A percentile compares a stretch with the other conserved stretches of the same genome.
phyloP scores from a whole-genome alignment of 1,140 invertebrate genomes.

The Eufriesea mexicana region DNA sequence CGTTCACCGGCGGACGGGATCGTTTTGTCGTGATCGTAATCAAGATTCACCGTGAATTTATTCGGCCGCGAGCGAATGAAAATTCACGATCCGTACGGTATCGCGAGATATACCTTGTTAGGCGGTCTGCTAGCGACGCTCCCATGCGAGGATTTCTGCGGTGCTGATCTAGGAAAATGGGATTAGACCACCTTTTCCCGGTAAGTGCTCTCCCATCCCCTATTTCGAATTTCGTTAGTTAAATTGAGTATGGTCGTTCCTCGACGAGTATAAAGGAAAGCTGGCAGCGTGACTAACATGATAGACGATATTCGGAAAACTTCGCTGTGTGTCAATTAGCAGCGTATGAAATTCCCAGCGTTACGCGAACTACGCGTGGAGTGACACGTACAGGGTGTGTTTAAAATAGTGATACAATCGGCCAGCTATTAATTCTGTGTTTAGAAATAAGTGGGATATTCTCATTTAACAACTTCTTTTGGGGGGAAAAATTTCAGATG shows the following conservation, averaged over 20 bases:
- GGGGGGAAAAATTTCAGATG: no score
- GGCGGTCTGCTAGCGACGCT: background rate
- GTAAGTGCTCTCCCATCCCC: no score
- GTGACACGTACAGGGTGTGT: no score
- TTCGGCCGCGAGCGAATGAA: slow-evolving; percentile 10
- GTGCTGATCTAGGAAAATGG: background rate
- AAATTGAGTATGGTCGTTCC: background rate
- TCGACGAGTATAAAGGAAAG: background rate
- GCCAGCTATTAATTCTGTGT: no score
- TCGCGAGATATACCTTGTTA: background rate
- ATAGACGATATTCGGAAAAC: no score
- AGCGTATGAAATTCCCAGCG: no score
- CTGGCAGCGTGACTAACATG: no score
- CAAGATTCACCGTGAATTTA: slow-evolving; percentile 19
- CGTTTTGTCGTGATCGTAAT: slow-evolving; percentile 27
- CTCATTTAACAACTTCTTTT: no score
- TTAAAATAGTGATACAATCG: no score
- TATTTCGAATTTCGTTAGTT: background rate
- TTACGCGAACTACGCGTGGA: no score
- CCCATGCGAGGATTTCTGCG: background rate
- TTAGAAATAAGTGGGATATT: no score
- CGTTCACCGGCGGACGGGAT: background rate
- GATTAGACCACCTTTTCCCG: background rate
- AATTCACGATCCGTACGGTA: slow-evolving; percentile 8
- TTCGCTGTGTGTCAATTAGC: no score